Conservation (phyloP, 2,888 invertebrate species). For the Poecilus cupreus region DNA sequence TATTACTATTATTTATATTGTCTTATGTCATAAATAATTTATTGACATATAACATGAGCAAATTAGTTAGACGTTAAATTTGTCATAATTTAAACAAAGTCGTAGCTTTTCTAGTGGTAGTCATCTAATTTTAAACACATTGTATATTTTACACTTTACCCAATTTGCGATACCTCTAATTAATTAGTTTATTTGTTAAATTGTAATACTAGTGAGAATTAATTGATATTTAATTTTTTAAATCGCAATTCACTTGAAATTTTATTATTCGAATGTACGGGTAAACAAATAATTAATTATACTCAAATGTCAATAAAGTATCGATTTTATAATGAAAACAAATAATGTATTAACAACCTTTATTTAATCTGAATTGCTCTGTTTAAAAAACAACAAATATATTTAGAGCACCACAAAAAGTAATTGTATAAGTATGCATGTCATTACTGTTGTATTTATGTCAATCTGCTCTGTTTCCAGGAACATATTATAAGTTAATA, state of each 20-base stretch:
- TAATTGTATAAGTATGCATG: not conserved
- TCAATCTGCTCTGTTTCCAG: not conserved
- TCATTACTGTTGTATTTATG: not conserved
- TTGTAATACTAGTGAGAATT: not conserved
- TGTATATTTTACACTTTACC: no score
- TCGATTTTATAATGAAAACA: not conserved
- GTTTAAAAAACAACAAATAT: not conserved
- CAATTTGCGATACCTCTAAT: no score
- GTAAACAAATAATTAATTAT: no score
- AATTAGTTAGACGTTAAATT: no score
- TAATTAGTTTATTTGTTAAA: no score
- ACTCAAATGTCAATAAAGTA: not conserved
- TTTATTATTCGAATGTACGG: not conserved
- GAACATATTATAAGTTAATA: slow-evolving; percentile 20
- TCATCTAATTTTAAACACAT: no score
- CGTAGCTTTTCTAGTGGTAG: no score
- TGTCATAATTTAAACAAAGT: no score
- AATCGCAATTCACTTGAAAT: not conserved
- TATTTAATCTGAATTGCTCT: not conserved
- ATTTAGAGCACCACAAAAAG: not conserved
- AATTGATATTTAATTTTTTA: not conserved
- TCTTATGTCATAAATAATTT: no score
- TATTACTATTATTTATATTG: no score
- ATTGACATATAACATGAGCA: no score
- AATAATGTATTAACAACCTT: not conserved